Evolutionary conservation across 2,888 invertebrate genomes (phyloP).

Genomic region (Metallyticus violacea): DNA sequence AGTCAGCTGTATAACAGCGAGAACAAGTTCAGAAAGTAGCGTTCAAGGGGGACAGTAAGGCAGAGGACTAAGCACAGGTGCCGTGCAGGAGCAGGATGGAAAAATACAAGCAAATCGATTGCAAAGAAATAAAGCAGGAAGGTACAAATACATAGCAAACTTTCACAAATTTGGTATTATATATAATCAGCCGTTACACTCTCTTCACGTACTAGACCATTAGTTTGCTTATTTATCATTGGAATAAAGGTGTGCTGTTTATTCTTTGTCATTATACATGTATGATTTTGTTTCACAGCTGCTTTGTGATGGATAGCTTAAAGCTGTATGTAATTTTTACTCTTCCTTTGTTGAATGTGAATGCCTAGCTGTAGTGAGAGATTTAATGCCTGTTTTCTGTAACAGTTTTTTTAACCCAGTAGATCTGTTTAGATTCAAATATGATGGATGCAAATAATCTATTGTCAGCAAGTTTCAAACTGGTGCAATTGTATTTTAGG

Average conservation of each 20-base stretch:
- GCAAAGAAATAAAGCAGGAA: not conserved
- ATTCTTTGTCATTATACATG: not conserved
- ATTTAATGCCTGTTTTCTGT: not conserved
- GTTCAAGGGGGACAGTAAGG: too few relatives aligned
- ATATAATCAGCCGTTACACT: too few relatives aligned
- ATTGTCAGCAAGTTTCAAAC: not conserved
- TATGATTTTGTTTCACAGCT: not conserved
- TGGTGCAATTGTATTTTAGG: not conserved
- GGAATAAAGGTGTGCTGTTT: not conserved
- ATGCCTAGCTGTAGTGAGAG: not conserved
- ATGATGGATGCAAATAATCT: not conserved
- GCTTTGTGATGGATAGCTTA: not conserved
- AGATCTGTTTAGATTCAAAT: not conserved
- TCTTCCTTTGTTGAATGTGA: not conserved
- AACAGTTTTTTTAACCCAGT: not conserved
- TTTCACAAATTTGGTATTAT: too few relatives aligned
- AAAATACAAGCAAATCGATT: too few relatives aligned
- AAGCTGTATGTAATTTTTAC: not conserved
- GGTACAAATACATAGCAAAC: too few relatives aligned
- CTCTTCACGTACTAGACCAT: too few relatives aligned
- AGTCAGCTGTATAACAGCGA: too few relatives aligned
- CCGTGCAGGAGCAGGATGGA: too few relatives aligned
- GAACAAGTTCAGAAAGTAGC: too few relatives aligned
- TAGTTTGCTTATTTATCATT: not conserved
- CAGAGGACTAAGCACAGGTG: too few relatives aligned